These are phyloP conservation scores for Tympanuchus pallidicinctus DNA, from an alignment of 2,113 vertebrate genomes.

Conservation along the genomic window DNA sequence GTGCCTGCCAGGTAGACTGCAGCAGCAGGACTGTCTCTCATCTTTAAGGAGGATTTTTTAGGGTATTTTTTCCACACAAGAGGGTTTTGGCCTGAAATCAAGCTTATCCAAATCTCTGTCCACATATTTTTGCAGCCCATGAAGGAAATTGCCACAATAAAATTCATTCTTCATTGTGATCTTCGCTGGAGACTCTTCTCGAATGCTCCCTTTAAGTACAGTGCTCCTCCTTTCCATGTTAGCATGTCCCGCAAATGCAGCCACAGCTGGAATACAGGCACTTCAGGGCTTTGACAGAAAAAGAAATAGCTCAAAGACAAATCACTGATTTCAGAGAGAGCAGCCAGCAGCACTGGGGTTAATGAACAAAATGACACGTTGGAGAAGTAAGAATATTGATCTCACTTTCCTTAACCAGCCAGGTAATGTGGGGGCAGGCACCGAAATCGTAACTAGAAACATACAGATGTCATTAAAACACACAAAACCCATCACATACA, in stretches of 20 bases:
- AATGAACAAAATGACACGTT: not conserved
- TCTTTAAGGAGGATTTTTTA: not conserved
- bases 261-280: not conserved
- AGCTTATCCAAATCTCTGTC: not conserved
- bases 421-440: not conserved
- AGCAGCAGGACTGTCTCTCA: not conserved
- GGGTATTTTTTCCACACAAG: not conserved
- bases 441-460: not conserved
- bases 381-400: not conserved
- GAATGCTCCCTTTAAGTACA: not conserved
- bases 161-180: not conserved
- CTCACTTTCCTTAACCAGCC: not conserved
- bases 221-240: not conserved
- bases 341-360: rapidly evolving
- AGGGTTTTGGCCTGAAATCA: not conserved
- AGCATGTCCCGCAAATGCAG: not conserved
- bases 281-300: not conserved
- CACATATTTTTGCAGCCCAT: not conserved
- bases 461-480: not conserved
- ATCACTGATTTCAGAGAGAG: not conserved
- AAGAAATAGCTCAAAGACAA: not conserved
- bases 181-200: not conserved
- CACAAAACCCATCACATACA: not conserved
- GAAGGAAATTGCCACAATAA: not conserved
- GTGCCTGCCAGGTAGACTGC: rapidly evolving